Base-by-base conservation (phyloP, 2,888 invertebrate species). In the Dorcus parallelipipedus region DNA sequence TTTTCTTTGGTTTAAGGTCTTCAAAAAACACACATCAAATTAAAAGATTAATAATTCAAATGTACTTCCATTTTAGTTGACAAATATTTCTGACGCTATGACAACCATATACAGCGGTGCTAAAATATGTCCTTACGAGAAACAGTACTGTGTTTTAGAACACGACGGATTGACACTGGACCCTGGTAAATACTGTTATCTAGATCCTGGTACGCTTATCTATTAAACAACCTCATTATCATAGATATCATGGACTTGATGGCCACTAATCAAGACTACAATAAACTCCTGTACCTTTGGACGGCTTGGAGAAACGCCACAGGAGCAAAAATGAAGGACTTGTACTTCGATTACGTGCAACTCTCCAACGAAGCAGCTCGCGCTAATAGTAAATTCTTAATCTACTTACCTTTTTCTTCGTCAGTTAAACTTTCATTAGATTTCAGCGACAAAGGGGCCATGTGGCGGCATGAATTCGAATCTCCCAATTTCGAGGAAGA, bases 281-380 rank as follows among this genome's bases (percentile, higher is more conserved):
- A 86, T 51, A 84, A 86, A 72, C 74, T 89, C 49, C 70, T 78
- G 3, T 83, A 86, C 65, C 83, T 83, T 56, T 90, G 89, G 89
- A 81, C 81, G 67, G 80, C 79, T 0, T 90, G 87, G 82, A 78
- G 88, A 62, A 83, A 88, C 67, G 81, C 78, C 0, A 83, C 86
- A 3, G 89, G 89, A 4, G 83, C 76, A 61, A 82, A 82, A 73
- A 84, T 88, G 70, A 78, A 83, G 41, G 76, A 82, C 0, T 76
- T 82, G 57, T 89, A 85, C 72, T 80, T 81, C 67, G 80, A 82
- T 65, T 88, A 86, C 65, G 84, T 88, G 0, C 71, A 77, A 9
- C 79, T 86, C 60, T 84, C 84, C 72, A 89, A 89, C 68, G 79
- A 80, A 63, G 86, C 85, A 0, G 86, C 88, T 2, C 68, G 74